Conservation (phyloP, 2,888 invertebrate species). For the Scaptomyza caliginosa region DNA sequence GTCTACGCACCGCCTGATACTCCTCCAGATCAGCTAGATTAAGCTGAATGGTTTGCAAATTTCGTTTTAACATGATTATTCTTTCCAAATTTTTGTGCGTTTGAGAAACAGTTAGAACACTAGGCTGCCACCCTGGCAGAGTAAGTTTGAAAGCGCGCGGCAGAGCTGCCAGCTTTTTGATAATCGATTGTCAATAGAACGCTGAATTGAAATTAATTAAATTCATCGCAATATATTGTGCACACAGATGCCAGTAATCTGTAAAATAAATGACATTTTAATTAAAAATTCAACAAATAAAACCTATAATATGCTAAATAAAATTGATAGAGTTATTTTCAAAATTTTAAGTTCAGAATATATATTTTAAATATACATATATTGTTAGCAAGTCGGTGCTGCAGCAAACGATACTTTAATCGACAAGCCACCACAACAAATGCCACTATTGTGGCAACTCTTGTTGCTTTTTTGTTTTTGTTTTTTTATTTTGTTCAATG, state of each 20-base stretch:
- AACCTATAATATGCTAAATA: no score
- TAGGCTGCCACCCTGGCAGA: constrained; percentile 41
- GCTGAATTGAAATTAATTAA: not conserved
- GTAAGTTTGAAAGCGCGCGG: constrained; percentile 44
- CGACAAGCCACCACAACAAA: constrained; percentile 31
- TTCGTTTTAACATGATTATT: constrained; percentile 55
- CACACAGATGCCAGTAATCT: not conserved
- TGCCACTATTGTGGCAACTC: constrained; percentile 9
- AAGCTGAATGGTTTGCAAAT: constrained; percentile 53
- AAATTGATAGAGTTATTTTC: no score
- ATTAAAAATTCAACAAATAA: no score
- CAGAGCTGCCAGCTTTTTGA: constrained; percentile 40
- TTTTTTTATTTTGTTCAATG: constrained; percentile 9
- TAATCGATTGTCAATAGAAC: constrained; percentile 3
- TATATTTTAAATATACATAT: not conserved
- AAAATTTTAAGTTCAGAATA: no score
- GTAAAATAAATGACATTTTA: not conserved
- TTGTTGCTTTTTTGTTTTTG: constrained; percentile 1
- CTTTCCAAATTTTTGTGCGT: not conserved
- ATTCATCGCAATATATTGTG: not conserved
- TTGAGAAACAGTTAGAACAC: constrained; percentile 42
- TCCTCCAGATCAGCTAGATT: constrained; percentile 57
- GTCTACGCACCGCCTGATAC: constrained; percentile 49
- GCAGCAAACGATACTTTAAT: constrained; percentile 11
- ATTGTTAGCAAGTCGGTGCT: no score